A percentile compares a stretch with the other conserved stretches of the same genome.
These are phyloP conservation scores for Tarsius wallacei DNA, from an alignment of 2,797 vertebrate genomes.

Conservation along the genomic window DNA sequence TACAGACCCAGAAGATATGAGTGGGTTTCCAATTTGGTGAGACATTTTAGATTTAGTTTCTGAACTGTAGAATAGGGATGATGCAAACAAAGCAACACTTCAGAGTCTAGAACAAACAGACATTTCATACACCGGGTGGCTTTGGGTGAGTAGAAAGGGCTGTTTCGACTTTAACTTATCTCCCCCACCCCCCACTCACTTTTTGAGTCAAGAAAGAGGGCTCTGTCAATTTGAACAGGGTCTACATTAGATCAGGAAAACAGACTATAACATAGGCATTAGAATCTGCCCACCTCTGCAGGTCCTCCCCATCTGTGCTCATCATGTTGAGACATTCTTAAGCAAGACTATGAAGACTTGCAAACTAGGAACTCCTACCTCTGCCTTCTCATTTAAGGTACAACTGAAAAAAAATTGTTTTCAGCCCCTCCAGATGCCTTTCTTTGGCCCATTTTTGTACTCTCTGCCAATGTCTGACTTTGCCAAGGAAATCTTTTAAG, in stretches of 20 bases:
- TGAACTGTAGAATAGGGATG: constrained; percentile 28
- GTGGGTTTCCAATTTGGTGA: constrained; percentile 63
- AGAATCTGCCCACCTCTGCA: neutral
- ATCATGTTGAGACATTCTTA: neutral
- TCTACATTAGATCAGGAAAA: neutral
- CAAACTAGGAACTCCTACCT: neutral
- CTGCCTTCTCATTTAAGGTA: neutral
- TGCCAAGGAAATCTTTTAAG: neutral
- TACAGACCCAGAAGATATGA: constrained; percentile 71
- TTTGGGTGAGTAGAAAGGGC: neutral
- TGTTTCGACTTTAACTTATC: neutral
- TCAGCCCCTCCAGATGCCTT: neutral
- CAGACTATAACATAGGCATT: neutral
- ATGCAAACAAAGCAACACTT: constrained; percentile 67
- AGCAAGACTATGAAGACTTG: neutral
- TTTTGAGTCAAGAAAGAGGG: neutral
- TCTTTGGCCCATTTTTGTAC: neutral
- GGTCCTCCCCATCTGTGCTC: neutral
- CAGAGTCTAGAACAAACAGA: constrained; percentile 39
- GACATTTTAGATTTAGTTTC: constrained; percentile 60
- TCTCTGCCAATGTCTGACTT: constrained; percentile 20
- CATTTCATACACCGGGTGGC: neutral
- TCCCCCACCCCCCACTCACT: neutral
- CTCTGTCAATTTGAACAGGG: neutral
- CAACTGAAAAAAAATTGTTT: neutral